Evolutionary conservation across 1,140 invertebrate species (phyloP).

Genomic region (Procambarus clarkii): DNA sequence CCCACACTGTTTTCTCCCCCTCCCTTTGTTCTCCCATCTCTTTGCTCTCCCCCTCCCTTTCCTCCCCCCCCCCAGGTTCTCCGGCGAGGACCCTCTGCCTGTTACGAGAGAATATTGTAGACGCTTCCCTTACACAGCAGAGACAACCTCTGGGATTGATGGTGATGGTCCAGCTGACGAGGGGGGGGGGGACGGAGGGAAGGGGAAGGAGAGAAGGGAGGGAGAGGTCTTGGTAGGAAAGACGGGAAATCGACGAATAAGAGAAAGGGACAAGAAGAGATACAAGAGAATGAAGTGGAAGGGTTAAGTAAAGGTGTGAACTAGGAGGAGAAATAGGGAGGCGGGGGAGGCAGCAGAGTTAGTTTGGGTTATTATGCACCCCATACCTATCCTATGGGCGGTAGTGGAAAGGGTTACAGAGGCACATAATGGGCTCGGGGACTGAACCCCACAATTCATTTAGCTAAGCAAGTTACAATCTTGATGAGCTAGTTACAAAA

Average conservation of each 20-base stretch:
- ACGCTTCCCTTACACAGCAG: constrained; percentile 1
- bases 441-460: too few relatives aligned
- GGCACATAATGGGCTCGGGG: too few relatives aligned
- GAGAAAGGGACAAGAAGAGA: not conserved
- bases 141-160: not conserved
- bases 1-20: not conserved
- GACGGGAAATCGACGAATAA: not conserved
- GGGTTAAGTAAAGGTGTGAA: too few relatives aligned
- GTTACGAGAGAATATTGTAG: not conserved
- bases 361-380: too few relatives aligned
- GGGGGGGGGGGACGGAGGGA: not conserved
- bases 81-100: not conserved
- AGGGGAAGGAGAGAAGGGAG: not conserved
- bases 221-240: not conserved
- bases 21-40: not conserved
- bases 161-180: not conserved
- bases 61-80: too few relatives aligned
- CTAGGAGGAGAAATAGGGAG: not conserved
- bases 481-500: too few relatives aligned
- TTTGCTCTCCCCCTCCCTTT: not conserved
- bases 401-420: too few relatives aligned
- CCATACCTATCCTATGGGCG: too few relatives aligned
- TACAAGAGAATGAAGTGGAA: not conserved
- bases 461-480: too few relatives aligned
- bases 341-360: too few relatives aligned